Conservation (phyloP, 2,797 vertebrate genomes). For the Mormyrops attenuatus region DNA sequence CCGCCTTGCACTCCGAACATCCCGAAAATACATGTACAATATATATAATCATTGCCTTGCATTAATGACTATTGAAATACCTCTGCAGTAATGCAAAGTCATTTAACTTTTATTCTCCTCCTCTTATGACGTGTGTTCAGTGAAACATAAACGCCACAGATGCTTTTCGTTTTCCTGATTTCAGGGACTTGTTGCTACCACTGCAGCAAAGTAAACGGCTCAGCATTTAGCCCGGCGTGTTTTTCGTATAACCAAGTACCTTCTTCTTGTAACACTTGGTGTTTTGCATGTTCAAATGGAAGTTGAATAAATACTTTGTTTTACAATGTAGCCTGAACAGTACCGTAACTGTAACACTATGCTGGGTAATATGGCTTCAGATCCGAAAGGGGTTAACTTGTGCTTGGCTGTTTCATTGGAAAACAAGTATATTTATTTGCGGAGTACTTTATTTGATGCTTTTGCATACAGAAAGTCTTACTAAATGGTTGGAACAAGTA, state of each 20-base stretch:
- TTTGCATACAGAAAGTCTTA: not conserved
- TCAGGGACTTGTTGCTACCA: not conserved
- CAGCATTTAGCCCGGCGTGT: not conserved
- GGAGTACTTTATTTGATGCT: not conserved
- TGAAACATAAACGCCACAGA: not conserved
- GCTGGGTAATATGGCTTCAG: not conserved
- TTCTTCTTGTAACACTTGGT: not conserved
- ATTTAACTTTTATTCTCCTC: not conserved
- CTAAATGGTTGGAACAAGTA: not conserved
- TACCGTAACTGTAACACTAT: not conserved
- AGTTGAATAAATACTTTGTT: not conserved
- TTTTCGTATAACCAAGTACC: not conserved
- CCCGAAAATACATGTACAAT: slow-evolving; percentile 23
- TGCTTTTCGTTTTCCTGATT: not conserved
- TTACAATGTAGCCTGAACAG: not conserved
- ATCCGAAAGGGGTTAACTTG: not conserved
- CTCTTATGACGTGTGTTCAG: not conserved
- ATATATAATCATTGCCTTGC: slow-evolving; percentile 17
- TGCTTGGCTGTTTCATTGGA: not conserved
- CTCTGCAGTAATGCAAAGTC: not conserved
- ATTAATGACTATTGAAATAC: not conserved
- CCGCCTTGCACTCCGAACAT: slow-evolving; percentile 17
- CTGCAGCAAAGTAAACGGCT: not conserved
- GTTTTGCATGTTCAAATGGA: not conserved
- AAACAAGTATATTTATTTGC: not conserved